Base-by-base conservation (phyloP, 2,888 invertebrate species). In the Balanococcus diminutus region DNA sequence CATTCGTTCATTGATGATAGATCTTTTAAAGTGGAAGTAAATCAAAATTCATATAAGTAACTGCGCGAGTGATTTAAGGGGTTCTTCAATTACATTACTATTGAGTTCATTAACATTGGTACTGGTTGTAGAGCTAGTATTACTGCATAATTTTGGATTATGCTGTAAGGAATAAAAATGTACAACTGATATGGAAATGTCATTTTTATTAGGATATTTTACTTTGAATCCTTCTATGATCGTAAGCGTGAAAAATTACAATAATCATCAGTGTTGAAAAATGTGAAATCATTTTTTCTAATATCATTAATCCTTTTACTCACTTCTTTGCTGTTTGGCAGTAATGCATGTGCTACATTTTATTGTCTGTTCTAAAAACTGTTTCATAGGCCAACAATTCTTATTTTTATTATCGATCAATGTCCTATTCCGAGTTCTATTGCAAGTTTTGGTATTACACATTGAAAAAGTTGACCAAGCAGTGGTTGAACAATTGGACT, bases 241-340 rank as follows among this genome's bases (percentile, higher is more conserved):
- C n/a, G 84, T 39, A 16, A 84, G 84, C 84, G 25, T 84, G 84
- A 22, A 42, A 61, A 83, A 82, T n/a, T 14, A 32, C n/a, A n/a
- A 39, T 16, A 31, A 31, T 14, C 31, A 16, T 31, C 14, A n/a
- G 28, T 42, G 28, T 2, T 39, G n/a, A n/a, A 22, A 42, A 1
- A 42, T 3, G 1, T 51, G 0, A 51, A 19, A 51, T 51, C 19
- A 51, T n/a, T 42, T 19, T 51, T n/a, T 4, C 16, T 42, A 42
- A 0, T 67, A 81, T 19, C 6, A 42, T 46, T n/a, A 4, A 42
- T 36, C 3, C 11, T 1, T 19, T 36, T 82, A 22, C 51, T 82
- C n/a, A 51, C 51, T 46, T 51, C 6, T 31, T 81, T 16, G 6
- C 16, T 46, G 42, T 22, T 32, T 81, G 9, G 22, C 31, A 1